Evolutionary conservation across 2,888 invertebrate species (phyloP).

Genomic region (Drosophila flavopinicola): DNA sequence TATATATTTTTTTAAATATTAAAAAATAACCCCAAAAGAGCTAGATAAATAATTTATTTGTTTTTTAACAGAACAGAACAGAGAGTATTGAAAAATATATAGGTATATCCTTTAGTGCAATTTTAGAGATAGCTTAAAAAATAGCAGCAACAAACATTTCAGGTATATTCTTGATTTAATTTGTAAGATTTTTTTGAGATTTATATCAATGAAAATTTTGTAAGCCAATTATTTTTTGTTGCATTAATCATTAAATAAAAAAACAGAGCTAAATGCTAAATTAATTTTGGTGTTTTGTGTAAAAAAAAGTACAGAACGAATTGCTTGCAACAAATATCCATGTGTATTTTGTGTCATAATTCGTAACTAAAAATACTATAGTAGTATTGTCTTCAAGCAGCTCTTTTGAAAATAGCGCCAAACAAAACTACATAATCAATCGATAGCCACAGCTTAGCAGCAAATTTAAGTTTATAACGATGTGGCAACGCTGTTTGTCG

Average conservation of each 20-base stretch:
- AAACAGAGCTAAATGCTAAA: background rate
- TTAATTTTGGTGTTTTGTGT: background rate
- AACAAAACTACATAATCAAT: background rate
- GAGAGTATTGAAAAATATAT: constrained; percentile 48
- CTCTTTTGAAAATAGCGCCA: constrained; percentile 8
- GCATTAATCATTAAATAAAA: constrained; percentile 44
- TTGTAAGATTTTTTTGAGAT: constrained; percentile 47
- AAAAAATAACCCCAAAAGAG: constrained; percentile 1
- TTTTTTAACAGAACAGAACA: constrained; percentile 15
- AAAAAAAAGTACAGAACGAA: too few species aligned
- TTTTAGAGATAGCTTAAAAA: constrained; percentile 50
- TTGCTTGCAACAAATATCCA: too few species aligned
- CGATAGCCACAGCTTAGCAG: background rate
- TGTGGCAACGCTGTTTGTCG: constrained; percentile 13
- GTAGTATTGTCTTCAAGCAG: too few species aligned
- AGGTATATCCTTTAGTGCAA: constrained; percentile 56
- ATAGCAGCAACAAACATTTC: constrained; percentile 39
- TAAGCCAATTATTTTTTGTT: constrained; percentile 46
- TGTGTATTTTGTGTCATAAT: background rate
- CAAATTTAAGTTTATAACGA: background rate
- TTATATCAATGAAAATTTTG: constrained; percentile 27
- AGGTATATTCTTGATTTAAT: constrained; percentile 42
- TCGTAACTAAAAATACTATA: too few species aligned
- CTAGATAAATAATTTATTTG: constrained; percentile 18
- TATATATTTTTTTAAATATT: background rate